Base-by-base conservation (phyloP, 2,113 vertebrate species). In the Rhea americana region DNA sequence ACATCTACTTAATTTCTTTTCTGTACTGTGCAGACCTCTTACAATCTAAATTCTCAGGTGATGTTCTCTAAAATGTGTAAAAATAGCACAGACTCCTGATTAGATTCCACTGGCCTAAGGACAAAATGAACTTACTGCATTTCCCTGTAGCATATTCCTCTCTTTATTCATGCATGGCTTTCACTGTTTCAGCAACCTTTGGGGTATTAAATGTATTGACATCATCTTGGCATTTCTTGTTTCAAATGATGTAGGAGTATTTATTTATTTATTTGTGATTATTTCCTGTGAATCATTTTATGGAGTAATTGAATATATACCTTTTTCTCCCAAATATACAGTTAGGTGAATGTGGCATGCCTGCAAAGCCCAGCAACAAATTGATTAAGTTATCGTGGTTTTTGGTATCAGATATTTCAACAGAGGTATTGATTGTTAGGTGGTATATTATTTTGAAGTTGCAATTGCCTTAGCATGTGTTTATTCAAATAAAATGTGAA, bases 1-100 rank as follows among this genome's bases (percentile, higher is more conserved):
- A 66, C 85, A 90, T 91, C 89, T 87, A 32, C 87, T 94, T 91
- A 93, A 81, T 82, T 94, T 91, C 43, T 95, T 95, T 96, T 45
- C 77, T 87, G 76, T 71, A 30, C 50, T 79, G 7, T 30, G 68
- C 17, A 61, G 80, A 87, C 82, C 45, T 90, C 55, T 93, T 59
- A 85, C 30, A 86, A 72, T 24, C 86, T 82, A 88, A 91, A 94
- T 94, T 93, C 67, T 95, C 85, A 91, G 39, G 68, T 79, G 72
- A 83, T 85, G 76, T 28, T 70, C 59, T 86, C 87, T 80, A 89
- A 90, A 91, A 91, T 89, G 92, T 91, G 45, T 26, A 93, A 94
- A 96, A 94, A 72, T 92, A 94, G 26, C 70, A 81, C 62, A 90
- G 37, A 70, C 5, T 78, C 45, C 91, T 93, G 86, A 96, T 97